A percentile compares a stretch with the other conserved stretches of the same genome.
Evolutionary conservation across 2,888 invertebrate genomes (phyloP).

Genomic region (Mythimna lalbum): DNA sequence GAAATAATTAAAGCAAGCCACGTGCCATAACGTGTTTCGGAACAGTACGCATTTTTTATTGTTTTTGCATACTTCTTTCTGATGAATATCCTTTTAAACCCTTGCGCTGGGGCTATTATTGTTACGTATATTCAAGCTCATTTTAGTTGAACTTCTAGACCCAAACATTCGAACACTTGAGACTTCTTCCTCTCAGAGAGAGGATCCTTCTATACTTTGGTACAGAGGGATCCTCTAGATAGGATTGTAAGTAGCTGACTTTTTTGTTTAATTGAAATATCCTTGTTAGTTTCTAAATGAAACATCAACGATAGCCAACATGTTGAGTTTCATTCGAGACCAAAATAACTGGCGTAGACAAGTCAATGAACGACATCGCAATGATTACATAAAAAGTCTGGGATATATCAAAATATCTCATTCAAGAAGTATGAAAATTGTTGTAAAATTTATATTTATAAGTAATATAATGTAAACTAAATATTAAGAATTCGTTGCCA

Average conservation of each 20-base stretch:
- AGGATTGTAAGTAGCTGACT: too few relatives aligned
- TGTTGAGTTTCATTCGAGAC: conserved; percentile 9
- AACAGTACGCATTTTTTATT: too few relatives aligned
- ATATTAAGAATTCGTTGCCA: background rate
- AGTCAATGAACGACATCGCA: conserved; percentile 42
- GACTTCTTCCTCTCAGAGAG: too few relatives aligned
- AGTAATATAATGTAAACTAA: background rate
- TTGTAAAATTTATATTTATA: conserved; percentile 4
- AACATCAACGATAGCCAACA: conserved; percentile 15
- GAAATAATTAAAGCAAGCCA: background rate
- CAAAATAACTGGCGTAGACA: conserved; percentile 33
- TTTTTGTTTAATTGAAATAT: background rate
- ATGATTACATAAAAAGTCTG: conserved; percentile 14
- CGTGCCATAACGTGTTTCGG: background rate
- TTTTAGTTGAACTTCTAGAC: too few relatives aligned
- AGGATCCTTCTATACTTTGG: too few relatives aligned
- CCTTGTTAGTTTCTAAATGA: background rate
- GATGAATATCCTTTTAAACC: too few relatives aligned
- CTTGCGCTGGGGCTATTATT: too few relatives aligned
- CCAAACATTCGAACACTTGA: too few relatives aligned
- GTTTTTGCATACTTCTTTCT: too few relatives aligned
- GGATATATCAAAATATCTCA: conserved; percentile 4
- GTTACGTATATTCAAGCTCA: too few relatives aligned
- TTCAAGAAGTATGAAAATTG: conserved; percentile 7
- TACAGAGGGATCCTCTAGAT: too few relatives aligned